Conservation (phyloP, 2,797 vertebrate genomes). For the Phalanger gymnotis region DNA sequence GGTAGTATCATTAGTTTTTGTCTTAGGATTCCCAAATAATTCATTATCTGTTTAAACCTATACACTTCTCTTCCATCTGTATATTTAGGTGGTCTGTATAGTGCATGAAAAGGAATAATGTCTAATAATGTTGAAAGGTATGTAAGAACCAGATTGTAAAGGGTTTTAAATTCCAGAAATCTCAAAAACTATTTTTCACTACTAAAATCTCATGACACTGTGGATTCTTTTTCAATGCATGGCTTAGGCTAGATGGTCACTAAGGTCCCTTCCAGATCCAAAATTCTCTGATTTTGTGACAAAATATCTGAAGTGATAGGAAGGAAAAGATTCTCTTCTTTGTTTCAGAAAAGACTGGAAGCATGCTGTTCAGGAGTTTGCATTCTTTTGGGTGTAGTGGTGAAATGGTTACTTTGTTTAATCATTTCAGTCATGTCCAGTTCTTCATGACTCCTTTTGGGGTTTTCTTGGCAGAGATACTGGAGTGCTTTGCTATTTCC, state of each 20-base stretch:
- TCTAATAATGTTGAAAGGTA: background rate
- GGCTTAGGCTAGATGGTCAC: background rate
- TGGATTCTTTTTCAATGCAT: background rate
- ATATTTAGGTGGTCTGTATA: background rate
- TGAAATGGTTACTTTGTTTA: background rate
- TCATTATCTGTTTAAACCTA: background rate
- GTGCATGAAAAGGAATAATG: background rate
- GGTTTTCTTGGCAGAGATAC: background rate
- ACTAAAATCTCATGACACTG: background rate
- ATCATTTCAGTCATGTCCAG: background rate
- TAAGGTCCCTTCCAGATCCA: background rate
- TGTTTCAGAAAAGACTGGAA: slow-evolving; percentile 41
- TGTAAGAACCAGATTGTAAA: background rate
- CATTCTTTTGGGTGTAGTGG: background rate
- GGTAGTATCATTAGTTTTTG: background rate
- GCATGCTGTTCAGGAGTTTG: slow-evolving; percentile 6
- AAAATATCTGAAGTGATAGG: slow-evolving; percentile 22
- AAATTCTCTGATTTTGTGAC: background rate
- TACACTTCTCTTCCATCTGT: background rate
- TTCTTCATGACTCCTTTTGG: background rate
- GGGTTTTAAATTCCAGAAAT: background rate
- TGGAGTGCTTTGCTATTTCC: background rate
- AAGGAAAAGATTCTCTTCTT: slow-evolving; percentile 32
- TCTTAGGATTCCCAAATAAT: background rate
- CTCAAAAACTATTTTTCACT: background rate